Base-by-base conservation (phyloP, 2,113 vertebrate species). In the Menidia beryllina region DNA sequence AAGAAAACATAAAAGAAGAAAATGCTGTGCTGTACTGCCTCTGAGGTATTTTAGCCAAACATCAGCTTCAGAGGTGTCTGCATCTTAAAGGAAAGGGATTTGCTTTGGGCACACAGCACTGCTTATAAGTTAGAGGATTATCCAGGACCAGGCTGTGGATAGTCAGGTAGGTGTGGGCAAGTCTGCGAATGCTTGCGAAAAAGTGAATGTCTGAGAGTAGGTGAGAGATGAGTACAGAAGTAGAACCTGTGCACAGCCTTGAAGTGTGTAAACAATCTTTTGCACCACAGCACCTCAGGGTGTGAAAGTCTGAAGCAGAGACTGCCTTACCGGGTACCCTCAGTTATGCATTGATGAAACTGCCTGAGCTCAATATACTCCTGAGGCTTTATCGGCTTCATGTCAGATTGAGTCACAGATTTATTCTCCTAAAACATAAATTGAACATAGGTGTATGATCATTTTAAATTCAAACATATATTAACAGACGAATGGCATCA, bases 71-170 rank as follows among this genome's bases (percentile, higher is more conserved):
- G 88, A 75, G 74, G 81, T 71, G 81, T 80, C 70, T 83, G 86
- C 65, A 62, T 76, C 84, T 61, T 72, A 39, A 82, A 75, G 75
- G 56, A 80, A 70, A 67, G 49, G 79, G 78, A 78, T 88, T 87
- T 80, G 72, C 76, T 79, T 45, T 0, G 4, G 84, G 87, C 68
- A 7, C 79, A 76, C 72, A 57, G 48, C 78, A 49, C 69, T 81
- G 77, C 83, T 77, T 82, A 59, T 78, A 75, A 80, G 79, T 90
- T 86, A 26, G 77, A 75, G 87, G 87, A 88, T 90, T 89, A 90
- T 54, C 53, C 50, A 0, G n/a, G 75, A 69, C 85, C 69, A 61
- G 63, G 72, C 69, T 11, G 66, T 52, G 67, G 68, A 70, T 57
- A 78, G 45, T 79, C 72, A 64, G 63, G 9, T 74, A 87, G 78